A percentile compares a stretch with the other conserved stretches of the same genome.
phyloP scores from a whole-genome alignment of 2,888 invertebrate genomes.

The Thelaira solivaga region DNA sequence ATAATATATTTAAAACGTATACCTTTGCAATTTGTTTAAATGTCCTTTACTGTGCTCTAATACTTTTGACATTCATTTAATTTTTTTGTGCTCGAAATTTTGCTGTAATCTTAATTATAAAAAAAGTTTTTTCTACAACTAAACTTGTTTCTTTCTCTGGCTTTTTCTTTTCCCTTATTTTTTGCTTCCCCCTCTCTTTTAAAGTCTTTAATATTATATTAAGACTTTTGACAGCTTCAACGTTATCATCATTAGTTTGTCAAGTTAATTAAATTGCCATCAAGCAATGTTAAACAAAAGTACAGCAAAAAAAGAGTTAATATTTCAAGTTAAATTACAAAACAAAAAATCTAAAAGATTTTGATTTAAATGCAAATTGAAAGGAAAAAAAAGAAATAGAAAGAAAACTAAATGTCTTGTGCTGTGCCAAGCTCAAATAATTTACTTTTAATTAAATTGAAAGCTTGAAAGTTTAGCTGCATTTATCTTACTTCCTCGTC shows the following conservation, averaged over 20 bases:
- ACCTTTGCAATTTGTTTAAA: slow-evolving; percentile 36
- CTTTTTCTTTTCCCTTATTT: not conserved
- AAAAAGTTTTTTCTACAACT: slow-evolving; percentile 5
- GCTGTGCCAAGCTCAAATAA: slow-evolving; percentile 33
- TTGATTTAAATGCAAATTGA: slow-evolving; percentile 57
- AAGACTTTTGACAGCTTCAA: slow-evolving; percentile 48
- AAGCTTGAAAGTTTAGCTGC: slow-evolving; percentile 24
- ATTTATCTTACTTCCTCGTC: not conserved
- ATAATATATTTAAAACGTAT: no score
- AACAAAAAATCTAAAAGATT: slow-evolving; percentile 1
- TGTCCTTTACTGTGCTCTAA: slow-evolving; percentile 15
- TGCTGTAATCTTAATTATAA: slow-evolving; percentile 48
- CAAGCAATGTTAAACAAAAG: slow-evolving; percentile 51
- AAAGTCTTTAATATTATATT: slow-evolving; percentile 17
- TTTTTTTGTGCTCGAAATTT: slow-evolving; percentile 1
- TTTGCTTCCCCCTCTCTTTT: not conserved
- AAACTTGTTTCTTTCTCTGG: slow-evolving; percentile 1
- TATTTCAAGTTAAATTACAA: not conserved
- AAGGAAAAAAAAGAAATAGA: slow-evolving; percentile 9
- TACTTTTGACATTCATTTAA: slow-evolving; percentile 20
- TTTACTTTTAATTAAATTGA: slow-evolving; percentile 57
- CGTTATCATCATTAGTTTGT: slow-evolving; percentile 56
- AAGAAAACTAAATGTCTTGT: no score
- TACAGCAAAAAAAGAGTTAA: slow-evolving; percentile 47
- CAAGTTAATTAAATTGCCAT: slow-evolving; percentile 60